Base-by-base conservation (phyloP, 2,113 vertebrate species). In the Ciconia maguari region DNA sequence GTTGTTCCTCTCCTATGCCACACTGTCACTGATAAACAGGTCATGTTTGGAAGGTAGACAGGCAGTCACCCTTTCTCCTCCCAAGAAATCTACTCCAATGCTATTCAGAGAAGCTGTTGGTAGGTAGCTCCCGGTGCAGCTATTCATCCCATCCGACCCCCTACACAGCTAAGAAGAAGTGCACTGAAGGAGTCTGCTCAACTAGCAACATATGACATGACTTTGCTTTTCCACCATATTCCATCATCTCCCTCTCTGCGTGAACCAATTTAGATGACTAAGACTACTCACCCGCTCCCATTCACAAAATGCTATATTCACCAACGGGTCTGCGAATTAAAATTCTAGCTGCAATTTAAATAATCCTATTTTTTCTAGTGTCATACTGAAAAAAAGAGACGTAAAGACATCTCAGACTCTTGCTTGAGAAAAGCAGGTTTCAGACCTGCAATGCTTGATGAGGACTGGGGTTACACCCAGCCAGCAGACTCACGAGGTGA, bases 141-240 rank as follows among this genome's bases (percentile, higher is more conserved):
- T 25, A 8, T 6, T 51, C 29, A 46, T 10, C 72, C 55, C 30
- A 10, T 8, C 32, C 25, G 9, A 30, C 32, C 4, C n/a, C 21
- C 17, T 32, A 6, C 41, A 18, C 30, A 7, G 49, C 25, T 20
- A 29, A 4, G 3, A 14, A 25, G 8, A 14, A 10, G 24, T 4
- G 21, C 12, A 7, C 41, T 7, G 42, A 38, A 51, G 69, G 26
- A 57, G 7, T 1, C 46, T 54, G 66, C 49, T 61, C 16, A 57
- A 0, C n/a, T 7, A 10, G 10, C 1, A 29, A n/a, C 6, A 6
- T 2, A 8, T 2, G 4, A 22, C 16, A 13, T 2, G 11, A 16
- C 48, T 62, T 51, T 10, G n/a, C 42, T 69, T 57, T 72, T 20
- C 55, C 38, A 62, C 27, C 26, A 7, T 3, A 16, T 62, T 58